phyloP scores from a whole-genome alignment of 2,797 vertebrate genomes.

The Periophthalmus magnuspinnatus region DNA sequence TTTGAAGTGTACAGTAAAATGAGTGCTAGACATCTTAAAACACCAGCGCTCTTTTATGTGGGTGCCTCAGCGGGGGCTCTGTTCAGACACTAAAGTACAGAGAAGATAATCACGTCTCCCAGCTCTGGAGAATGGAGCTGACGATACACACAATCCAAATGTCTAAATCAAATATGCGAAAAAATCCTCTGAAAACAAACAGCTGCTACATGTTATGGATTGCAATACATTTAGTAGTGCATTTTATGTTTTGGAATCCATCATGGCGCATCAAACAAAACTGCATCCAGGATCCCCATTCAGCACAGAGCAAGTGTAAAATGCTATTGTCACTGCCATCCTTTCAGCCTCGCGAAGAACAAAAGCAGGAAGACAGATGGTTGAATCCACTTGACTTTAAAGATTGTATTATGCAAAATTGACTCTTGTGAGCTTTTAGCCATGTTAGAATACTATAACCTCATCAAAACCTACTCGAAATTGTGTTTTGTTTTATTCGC shows the following conservation, averaged over 20 bases:
- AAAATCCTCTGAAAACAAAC: not conserved
- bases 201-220: not conserved
- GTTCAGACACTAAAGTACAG: slow-evolving; percentile 1
- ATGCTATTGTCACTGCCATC: not conserved
- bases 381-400: too few species aligned
- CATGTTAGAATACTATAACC: too few species aligned
- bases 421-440: too few species aligned
- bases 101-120: slow-evolving; percentile 1
- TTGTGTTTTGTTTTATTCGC: too few species aligned
- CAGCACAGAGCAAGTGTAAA: not conserved
- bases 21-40: not conserved
- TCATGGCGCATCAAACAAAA: not conserved
- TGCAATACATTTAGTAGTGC: not conserved
- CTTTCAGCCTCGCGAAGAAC: too few species aligned
- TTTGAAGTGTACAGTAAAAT: slow-evolving; percentile 1
- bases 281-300: not conserved
- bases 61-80: slow-evolving; percentile 9
- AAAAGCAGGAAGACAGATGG: not conserved
- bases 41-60: slow-evolving; percentile 9
- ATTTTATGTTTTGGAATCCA: not conserved
- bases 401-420: too few species aligned
- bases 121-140: not conserved
- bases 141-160: not conserved
- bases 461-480: too few species aligned
- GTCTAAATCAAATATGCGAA: slow-evolving; percentile 8